Base-by-base conservation (phyloP, 2,797 vertebrate species). In the Clarias laeviceps region DNA sequence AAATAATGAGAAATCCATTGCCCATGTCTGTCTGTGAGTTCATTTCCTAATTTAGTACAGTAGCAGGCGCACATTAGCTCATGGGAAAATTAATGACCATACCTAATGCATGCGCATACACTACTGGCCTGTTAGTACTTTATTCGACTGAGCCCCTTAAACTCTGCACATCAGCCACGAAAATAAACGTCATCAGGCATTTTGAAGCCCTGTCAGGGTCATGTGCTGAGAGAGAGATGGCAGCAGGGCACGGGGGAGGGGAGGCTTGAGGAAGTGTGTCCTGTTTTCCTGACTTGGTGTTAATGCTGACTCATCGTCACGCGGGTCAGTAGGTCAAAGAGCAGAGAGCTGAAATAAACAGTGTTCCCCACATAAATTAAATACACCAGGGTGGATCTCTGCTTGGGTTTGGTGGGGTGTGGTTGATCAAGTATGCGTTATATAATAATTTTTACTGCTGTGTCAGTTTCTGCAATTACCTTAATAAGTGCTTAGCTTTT, bases 1-100 rank as follows among this genome's bases (percentile, higher is more conserved):
- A 82, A 86, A 87, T 64, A 66, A 83, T 64, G 80, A 82, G 70
- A 82, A 82, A 87, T 37, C 29, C 45, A 81, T 64, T 32, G 76
- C 57, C 34, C 56, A 34, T 82, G 64, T 73, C 27, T 59, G 61
- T 76, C 64, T 79, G 29, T 1, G 12, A 54, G 59, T 57, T 83
- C 32, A 2, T 69, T 86, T 37, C 68, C 57, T 78, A 78, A 77
- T 82, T 85, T 62, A n/a, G 54, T 79, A 74, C 18, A 80, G 82
- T 20, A 57, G 45, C 17, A 77, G 29, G 14, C 20, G 15, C 4
- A 70, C 57, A 73, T 77, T 15, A 65, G 27, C n/a, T 37, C 22
- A 62, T 15, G 40, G 22, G 22, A 45, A 64, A 80, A 20, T 29
- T 5, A 50, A 24, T 34, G 59, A 45, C 20, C 76, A 29, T 34